These are phyloP conservation scores for Tachina grossa DNA, from an alignment of 2,888 invertebrate genomes.

Conservation along the genomic window DNA sequence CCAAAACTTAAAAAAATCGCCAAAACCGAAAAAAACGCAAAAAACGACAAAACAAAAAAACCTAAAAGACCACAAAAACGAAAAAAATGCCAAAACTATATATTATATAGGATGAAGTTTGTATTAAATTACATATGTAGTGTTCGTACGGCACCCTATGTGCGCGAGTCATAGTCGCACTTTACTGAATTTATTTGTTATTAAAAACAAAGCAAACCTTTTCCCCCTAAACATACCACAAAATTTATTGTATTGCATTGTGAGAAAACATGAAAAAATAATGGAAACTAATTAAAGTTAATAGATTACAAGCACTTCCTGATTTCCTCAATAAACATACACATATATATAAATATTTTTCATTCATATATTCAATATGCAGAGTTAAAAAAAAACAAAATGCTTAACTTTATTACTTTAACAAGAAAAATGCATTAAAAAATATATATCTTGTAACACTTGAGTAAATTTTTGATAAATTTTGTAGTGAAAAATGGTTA, in stretches of 20 bases:
- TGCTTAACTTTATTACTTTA: not conserved
- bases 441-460: constrained; percentile 30
- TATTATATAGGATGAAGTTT: too few relatives aligned
- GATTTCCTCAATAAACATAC: constrained; percentile 40
- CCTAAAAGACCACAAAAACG: too few relatives aligned
- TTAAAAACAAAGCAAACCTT: not conserved
- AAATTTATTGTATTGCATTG: not conserved
- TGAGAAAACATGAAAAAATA: not conserved
- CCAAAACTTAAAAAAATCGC: too few relatives aligned
- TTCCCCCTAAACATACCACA: not conserved
- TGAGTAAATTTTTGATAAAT: constrained; percentile 44
- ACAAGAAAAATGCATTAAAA: constrained; percentile 30
- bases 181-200: too few relatives aligned
- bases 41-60: too few relatives aligned
- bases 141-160: too few relatives aligned
- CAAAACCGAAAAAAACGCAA: too few relatives aligned
- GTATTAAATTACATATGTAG: too few relatives aligned
- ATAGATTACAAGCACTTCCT: constrained; percentile 45
- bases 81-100: too few relatives aligned
- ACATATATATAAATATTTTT: not conserved
- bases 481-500: not conserved
- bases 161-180: too few relatives aligned
- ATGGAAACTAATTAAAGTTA: constrained; percentile 36
- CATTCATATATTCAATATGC: constrained; percentile 2
- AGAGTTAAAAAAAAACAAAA: constrained; percentile 15